Conservation (phyloP, 2,797 vertebrate genomes). For the Anguilla pacifica region DNA sequence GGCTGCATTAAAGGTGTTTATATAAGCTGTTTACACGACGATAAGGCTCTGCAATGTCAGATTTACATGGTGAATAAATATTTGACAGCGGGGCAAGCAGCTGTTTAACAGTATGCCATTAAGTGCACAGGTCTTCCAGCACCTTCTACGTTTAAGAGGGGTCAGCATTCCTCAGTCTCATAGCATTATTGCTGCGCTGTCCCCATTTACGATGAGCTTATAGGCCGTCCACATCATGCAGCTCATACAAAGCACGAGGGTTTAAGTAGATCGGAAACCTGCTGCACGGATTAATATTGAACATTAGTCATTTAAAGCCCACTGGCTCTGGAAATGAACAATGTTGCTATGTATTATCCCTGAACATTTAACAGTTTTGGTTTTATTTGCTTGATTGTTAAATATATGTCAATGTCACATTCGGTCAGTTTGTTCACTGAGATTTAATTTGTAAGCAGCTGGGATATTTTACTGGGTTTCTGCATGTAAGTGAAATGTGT, state of each 20-base stretch:
- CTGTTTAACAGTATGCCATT: slow-evolving; percentile 96
- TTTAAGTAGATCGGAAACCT: background rate
- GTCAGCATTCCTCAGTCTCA: slow-evolving; percentile 76
- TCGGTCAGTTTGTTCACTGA: background rate
- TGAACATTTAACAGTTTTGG: background rate
- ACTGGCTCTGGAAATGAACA: background rate
- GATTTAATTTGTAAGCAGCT: background rate
- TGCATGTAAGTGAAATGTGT: background rate
- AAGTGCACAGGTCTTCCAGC: slow-evolving; percentile 75
- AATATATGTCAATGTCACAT: background rate
- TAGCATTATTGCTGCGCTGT: slow-evolving; percentile 56
- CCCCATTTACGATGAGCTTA: slow-evolving; percentile 38
- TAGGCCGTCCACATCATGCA: slow-evolving; percentile 33
- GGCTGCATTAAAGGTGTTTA: slow-evolving; percentile 79
- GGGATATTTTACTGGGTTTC: background rate
- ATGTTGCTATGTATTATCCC: background rate
- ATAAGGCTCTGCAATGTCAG: slow-evolving; percentile 77
- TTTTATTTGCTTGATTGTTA: background rate
- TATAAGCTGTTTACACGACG: slow-evolving; percentile 86
- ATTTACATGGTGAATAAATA: slow-evolving; percentile 90
- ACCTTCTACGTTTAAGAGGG: slow-evolving; percentile 58
- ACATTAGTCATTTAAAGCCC: background rate
- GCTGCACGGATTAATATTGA: background rate
- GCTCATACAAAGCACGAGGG: background rate
- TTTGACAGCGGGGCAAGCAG: slow-evolving; percentile 82